phyloP scores from a whole-genome alignment of 2,797 vertebrate species.

The Streptopelia turtur region DNA sequence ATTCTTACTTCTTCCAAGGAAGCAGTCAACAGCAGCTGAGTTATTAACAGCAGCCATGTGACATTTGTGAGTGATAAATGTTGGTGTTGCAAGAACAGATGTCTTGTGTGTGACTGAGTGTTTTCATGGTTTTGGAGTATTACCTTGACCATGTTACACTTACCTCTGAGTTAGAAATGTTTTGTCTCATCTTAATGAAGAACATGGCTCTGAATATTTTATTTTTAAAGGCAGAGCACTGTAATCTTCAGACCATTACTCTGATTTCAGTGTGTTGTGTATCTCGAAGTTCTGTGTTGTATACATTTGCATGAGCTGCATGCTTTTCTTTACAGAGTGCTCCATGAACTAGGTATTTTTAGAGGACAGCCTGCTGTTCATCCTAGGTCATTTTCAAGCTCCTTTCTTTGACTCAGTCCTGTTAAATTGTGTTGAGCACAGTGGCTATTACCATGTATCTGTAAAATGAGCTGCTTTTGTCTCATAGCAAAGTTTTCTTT shows the following conservation, averaged over 20 bases:
- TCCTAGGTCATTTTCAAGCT: background rate
- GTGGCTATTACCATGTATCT: background rate
- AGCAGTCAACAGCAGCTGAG: background rate
- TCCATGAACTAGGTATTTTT: background rate
- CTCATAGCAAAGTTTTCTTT: background rate
- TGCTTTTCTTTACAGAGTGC: background rate
- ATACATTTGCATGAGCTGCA: background rate
- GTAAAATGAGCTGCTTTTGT: conserved; percentile 1
- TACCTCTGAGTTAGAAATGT: background rate
- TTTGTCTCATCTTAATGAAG: background rate
- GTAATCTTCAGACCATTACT: background rate
- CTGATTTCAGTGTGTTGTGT: background rate
- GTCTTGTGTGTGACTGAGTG: background rate
- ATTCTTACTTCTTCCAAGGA: background rate
- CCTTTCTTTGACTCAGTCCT: background rate
- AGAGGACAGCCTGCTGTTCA: background rate
- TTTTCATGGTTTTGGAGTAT: background rate
- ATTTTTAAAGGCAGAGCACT: background rate
- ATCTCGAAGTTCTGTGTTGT: background rate
- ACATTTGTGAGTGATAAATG: background rate
- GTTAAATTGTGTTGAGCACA: conserved; percentile 9
- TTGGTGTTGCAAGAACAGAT: background rate
- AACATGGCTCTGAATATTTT: background rate
- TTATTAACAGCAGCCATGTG: background rate
- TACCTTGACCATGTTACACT: background rate